These are phyloP conservation scores for Lampris incognitus DNA, from an alignment of 2,113 vertebrate genomes.

Conservation along the genomic window DNA sequence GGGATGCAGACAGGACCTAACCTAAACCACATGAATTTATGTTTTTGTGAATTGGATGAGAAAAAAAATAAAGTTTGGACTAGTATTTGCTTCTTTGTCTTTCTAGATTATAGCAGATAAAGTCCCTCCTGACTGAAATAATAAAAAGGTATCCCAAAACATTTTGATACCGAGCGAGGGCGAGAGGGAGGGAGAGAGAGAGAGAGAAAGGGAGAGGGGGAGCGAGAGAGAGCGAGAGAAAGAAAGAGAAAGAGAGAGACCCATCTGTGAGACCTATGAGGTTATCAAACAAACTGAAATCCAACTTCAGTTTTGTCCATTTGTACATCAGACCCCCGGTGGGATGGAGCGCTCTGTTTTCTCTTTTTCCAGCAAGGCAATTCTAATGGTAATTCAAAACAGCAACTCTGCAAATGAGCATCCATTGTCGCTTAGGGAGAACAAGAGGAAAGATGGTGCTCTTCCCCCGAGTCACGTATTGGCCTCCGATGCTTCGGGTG, in stretches of 20 bases:
- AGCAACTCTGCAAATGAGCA: conserved; percentile 49
- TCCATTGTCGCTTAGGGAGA: conserved; percentile 48
- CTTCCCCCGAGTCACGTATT: conserved; percentile 54
- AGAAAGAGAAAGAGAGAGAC: conserved; percentile 1
- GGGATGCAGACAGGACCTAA: too few species aligned
- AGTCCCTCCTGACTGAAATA: too few species aligned
- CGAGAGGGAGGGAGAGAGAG: too few species aligned
- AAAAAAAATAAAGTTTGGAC: too few species aligned
- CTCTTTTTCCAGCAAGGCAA: conserved; percentile 43
- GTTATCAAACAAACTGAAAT: conserved; percentile 50
- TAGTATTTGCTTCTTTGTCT: too few species aligned
- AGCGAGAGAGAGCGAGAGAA: too few species aligned
- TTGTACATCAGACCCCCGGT: conserved; percentile 25
- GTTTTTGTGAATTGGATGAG: too few species aligned
- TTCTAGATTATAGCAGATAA: too few species aligned
- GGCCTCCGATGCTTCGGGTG: conserved; percentile 41
- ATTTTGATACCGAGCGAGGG: too few species aligned
- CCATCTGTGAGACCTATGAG: conserved; percentile 25
- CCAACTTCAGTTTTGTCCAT: conserved; percentile 18
- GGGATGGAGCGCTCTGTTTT: conserved; percentile 24
- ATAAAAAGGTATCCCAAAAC: too few species aligned
- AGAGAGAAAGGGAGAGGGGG: too few species aligned
- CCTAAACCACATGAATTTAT: too few species aligned
- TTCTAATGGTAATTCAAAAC: conserved; percentile 56
- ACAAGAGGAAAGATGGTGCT: conserved; percentile 34